Conservation (phyloP, 2,113 vertebrate species). For the Phainopepla nitens region DNA sequence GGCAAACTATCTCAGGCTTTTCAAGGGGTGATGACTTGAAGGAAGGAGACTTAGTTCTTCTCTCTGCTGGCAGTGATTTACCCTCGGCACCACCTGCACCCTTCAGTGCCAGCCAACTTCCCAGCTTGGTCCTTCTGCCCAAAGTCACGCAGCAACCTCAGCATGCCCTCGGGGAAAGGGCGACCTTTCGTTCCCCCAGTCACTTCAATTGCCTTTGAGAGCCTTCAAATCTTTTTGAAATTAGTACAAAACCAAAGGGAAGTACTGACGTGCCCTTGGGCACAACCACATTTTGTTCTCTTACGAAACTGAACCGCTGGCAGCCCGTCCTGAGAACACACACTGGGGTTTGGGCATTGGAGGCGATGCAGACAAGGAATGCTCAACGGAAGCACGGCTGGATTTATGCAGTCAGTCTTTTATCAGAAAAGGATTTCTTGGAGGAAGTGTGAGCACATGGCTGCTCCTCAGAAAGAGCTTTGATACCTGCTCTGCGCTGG, state of each 20-base stretch:
- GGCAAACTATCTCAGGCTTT: neutral
- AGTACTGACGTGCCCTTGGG: neutral
- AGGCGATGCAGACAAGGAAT: neutral
- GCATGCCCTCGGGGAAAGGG: neutral
- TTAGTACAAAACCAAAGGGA: neutral
- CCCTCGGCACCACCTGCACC: fast-evolving
- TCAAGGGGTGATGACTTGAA: fast-evolving
- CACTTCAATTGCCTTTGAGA: neutral
- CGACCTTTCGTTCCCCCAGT: neutral
- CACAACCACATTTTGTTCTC: neutral
- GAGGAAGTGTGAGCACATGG: neutral
- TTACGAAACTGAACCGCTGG: neutral
- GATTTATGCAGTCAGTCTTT: neutral
- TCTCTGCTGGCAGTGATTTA: neutral
- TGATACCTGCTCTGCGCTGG: neutral
- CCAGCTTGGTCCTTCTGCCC: neutral
- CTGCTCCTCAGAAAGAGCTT: neutral
- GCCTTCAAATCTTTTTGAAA: neutral
- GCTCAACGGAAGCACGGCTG: neutral
- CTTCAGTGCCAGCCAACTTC: neutral
- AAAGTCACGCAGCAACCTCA: neutral
- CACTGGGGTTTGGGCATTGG: neutral
- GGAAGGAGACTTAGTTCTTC: neutral
- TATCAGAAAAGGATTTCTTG: neutral
- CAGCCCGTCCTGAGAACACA: neutral